Evolutionary conservation across 2,113 vertebrate species (phyloP).

Genomic region (Columba janthina): DNA sequence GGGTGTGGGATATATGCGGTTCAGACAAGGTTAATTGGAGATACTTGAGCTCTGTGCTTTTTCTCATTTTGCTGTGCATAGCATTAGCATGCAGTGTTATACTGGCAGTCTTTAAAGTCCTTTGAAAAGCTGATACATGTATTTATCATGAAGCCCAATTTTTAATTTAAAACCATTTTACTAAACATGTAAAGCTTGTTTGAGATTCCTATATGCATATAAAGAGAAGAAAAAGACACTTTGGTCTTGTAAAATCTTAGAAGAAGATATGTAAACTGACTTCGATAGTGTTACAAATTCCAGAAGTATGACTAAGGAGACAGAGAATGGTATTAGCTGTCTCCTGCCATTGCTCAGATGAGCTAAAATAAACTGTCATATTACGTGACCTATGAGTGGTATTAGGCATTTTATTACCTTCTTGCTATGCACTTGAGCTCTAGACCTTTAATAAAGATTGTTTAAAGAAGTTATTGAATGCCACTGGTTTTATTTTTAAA

Average conservation of each 20-base stretch:
- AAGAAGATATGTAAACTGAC: background rate
- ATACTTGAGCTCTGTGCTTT: background rate
- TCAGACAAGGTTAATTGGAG: background rate
- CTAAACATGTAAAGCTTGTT: background rate
- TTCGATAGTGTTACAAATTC: background rate
- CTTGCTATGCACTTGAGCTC: slow-evolving; percentile 40
- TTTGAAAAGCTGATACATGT: background rate
- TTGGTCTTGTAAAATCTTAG: background rate
- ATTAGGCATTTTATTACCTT: slow-evolving; percentile 66
- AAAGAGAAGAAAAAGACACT: background rate
- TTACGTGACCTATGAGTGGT: slow-evolving; percentile 56
- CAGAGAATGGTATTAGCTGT: slow-evolving; percentile 39
- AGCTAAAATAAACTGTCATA: slow-evolving; percentile 59
- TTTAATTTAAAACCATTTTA: background rate
- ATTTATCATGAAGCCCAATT: background rate
- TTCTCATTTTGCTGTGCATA: background rate
- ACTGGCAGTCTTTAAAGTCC: background rate
- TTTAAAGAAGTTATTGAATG: slow-evolving; percentile 41
- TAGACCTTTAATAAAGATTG: slow-evolving; percentile 64
- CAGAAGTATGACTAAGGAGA: slow-evolving; percentile 20
- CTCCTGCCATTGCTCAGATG: slow-evolving; percentile 38
- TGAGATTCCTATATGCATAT: background rate
- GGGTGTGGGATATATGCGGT: background rate
- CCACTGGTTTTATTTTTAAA: slow-evolving; percentile 51
- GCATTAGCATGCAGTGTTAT: background rate